phyloP scores from a whole-genome alignment of 2,113 vertebrate species.

The Nyctibius bracteatus region DNA sequence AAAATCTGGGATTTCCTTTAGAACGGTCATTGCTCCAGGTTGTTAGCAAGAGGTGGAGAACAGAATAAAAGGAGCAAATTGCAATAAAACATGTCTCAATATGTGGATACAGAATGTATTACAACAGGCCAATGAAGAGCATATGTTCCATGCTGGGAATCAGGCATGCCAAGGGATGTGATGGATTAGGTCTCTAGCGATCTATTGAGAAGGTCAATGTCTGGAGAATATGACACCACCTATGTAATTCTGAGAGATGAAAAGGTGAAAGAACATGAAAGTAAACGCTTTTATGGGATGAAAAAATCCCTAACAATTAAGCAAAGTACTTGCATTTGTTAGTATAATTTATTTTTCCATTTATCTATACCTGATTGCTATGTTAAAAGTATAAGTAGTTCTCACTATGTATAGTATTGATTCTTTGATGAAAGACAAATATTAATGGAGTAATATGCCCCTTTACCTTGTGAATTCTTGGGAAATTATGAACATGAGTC shows the following conservation, averaged over 20 bases:
- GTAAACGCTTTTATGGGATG: not conserved
- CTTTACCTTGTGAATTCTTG: not conserved
- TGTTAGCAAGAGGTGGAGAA: not conserved
- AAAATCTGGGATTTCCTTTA: not conserved
- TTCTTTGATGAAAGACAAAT: not conserved
- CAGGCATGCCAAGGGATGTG: not conserved
- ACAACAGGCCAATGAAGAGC: not conserved
- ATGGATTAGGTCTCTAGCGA: not conserved
- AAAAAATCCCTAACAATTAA: not conserved
- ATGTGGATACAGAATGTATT: not conserved
- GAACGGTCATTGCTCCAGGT: not conserved
- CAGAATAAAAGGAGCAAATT: not conserved
- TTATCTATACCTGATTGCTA: not conserved
- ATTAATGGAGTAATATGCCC: not conserved
- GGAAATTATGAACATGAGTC: not conserved
- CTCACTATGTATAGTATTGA: not conserved
- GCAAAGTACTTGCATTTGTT: not conserved
- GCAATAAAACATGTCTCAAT: not conserved
- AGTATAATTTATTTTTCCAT: not conserved
- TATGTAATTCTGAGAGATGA: not conserved
- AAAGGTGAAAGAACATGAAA: not conserved
- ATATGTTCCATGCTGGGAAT: not conserved
- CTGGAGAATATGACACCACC: not conserved
- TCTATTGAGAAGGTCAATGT: not conserved
- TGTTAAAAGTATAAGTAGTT: not conserved